A percentile compares a stretch with the other conserved stretches of the same genome.
These are phyloP conservation scores for Rhinogobio ventralis DNA, from an alignment of 2,797 vertebrate species.

Conservation along the genomic window DNA sequence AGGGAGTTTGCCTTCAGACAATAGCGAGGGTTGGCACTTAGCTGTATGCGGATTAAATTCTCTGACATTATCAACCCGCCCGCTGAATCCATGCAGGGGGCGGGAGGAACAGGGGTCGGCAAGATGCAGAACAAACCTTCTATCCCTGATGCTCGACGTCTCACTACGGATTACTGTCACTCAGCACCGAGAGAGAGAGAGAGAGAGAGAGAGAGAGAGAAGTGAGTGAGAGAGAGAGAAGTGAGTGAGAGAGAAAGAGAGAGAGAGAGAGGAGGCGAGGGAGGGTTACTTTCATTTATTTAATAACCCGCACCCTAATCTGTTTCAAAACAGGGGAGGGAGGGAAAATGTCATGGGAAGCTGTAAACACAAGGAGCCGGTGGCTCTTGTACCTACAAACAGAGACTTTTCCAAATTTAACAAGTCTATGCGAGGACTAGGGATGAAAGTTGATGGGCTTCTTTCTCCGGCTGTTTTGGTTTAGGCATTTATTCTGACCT, in stretches of 20 bases:
- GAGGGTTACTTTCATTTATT: constrained; percentile 75
- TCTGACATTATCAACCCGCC: constrained; percentile 71
- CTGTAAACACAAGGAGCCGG: constrained; percentile 75
- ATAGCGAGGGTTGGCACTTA: constrained; percentile 57
- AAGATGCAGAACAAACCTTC: constrained; percentile 73
- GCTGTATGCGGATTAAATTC: constrained; percentile 65
- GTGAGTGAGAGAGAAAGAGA: constrained; percentile 33
- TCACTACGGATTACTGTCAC: constrained; percentile 73
- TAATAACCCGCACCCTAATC: constrained; percentile 75
- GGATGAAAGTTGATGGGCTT: constrained; percentile 22
- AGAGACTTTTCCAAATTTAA: constrained; percentile 69
- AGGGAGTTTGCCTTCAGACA: constrained; percentile 60
- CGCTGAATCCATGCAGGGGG: constrained; percentile 66
- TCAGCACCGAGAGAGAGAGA: constrained; percentile 61
- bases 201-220: neutral
- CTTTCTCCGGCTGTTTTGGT: constrained; percentile 20
- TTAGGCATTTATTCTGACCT: constrained; percentile 43
- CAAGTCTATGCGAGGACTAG: constrained; percentile 54
- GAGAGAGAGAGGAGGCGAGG: constrained; percentile 1
- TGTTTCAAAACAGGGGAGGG: constrained; percentile 74
- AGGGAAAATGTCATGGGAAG: constrained; percentile 80
- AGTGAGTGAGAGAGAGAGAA: constrained; percentile 1
- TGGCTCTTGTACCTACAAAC: constrained; percentile 76
- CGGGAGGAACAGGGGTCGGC: constrained; percentile 68
- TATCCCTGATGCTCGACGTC: constrained; percentile 72